phyloP scores from a whole-genome alignment of 2,113 vertebrate genomes.

The Nanorana parkeri region DNA sequence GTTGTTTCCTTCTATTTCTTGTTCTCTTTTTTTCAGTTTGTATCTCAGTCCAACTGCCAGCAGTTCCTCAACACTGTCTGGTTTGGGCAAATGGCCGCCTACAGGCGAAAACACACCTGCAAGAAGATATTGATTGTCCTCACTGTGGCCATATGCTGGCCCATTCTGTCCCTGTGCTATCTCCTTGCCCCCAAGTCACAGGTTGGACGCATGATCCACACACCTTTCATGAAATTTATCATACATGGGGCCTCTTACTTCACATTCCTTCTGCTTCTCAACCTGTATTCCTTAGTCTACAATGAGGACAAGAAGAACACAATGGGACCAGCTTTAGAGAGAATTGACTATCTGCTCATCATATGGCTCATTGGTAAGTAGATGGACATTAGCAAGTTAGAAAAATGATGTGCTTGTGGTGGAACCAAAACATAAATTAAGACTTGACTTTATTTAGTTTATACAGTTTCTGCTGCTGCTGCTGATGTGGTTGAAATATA shows the following conservation, averaged over 20 bases:
- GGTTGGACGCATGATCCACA: conserved; percentile 95
- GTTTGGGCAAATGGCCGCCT: conserved; percentile 98
- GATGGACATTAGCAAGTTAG: no score
- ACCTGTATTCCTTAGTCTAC: conserved; percentile 97
- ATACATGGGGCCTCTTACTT: conserved; percentile 98
- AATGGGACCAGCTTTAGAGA: conserved; percentile 92
- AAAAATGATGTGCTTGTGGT: no score
- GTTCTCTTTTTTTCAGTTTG: conserved; percentile 78
- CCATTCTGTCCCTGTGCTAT: conserved; percentile 92
- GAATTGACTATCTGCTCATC: conserved; percentile 96
- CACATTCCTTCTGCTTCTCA: conserved; percentile 92
- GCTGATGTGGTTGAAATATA: no score
- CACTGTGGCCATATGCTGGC: conserved; percentile 91
- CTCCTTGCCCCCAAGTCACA: conserved; percentile 93
- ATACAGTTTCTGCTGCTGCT: no score
- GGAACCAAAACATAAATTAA: no score
- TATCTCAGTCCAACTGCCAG: conserved; percentile 98
- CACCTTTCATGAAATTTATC: conserved; percentile 98
- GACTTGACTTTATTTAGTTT: no score
- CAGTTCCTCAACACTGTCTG: conserved; percentile 99
- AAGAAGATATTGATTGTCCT: conserved; percentile 94
- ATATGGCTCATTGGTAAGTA: conserved; percentile 94
- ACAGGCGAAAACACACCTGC: conserved; percentile 94
- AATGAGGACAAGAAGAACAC: conserved; percentile 94
- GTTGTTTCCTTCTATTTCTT: neutral